Evolutionary conservation across 2,888 invertebrate genomes (phyloP).

Genomic region (Drosophila setosimentum): DNA sequence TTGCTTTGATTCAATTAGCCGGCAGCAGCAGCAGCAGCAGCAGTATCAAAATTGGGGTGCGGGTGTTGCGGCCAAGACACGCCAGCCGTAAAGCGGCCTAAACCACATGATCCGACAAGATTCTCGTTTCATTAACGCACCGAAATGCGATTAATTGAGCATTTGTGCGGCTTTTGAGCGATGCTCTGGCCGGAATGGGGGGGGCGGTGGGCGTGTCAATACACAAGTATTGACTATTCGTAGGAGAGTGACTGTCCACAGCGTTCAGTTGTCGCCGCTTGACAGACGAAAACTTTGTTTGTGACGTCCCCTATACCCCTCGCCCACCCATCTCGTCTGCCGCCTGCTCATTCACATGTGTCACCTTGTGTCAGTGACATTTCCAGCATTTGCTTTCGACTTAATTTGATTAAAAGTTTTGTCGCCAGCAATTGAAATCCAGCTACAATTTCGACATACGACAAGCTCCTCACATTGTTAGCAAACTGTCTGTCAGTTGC

Average conservation of each 20-base stretch:
- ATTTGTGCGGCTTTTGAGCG: slow-evolving; percentile 64
- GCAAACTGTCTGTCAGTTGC: slow-evolving; percentile 10
- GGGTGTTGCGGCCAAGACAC: slow-evolving; percentile 34
- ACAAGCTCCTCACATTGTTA: slow-evolving; percentile 38
- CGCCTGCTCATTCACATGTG: slow-evolving; percentile 57
- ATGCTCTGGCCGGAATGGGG: background rate
- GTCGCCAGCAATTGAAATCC: slow-evolving; percentile 44
- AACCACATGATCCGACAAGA: slow-evolving; percentile 71
- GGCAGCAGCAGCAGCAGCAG: slow-evolving; percentile 26
- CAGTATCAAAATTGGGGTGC: slow-evolving; percentile 2
- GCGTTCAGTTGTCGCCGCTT: slow-evolving; percentile 59
- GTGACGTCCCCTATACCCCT: background rate
- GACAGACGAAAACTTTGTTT: slow-evolving; percentile 64
- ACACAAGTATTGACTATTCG: slow-evolving; percentile 11
- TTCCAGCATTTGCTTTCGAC: slow-evolving; percentile 66
- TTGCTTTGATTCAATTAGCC: slow-evolving; percentile 79
- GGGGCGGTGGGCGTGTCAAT: slow-evolving; percentile 17
- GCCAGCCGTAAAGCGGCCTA: slow-evolving; percentile 26
- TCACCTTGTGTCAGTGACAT: slow-evolving; percentile 73
- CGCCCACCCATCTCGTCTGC: background rate
- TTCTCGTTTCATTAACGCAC: slow-evolving; percentile 71
- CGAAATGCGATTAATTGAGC: slow-evolving; percentile 79
- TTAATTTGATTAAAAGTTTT: slow-evolving; percentile 80
- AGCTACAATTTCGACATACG: slow-evolving; percentile 7
- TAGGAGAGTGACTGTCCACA: slow-evolving; percentile 51